Evolutionary conservation across 92 coral and sea anemone genomes (phyloP).

Genomic region (Micromussa lordhowensis): DNA sequence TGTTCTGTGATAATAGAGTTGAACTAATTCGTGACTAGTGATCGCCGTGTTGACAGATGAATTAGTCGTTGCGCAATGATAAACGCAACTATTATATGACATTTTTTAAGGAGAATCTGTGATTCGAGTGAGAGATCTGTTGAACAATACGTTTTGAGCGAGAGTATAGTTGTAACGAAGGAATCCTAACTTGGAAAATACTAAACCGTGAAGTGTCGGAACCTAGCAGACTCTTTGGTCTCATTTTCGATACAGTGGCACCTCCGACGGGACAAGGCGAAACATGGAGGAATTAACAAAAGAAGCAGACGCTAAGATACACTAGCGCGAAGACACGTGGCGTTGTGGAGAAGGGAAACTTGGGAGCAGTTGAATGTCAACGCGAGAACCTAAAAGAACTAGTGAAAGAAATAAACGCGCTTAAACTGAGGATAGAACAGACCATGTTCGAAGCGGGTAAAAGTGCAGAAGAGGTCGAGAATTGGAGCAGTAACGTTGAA

Average conservation of each 20-base stretch:
- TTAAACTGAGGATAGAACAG: conserved; percentile 1
- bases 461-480: not conserved
- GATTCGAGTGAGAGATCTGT: conserved; percentile 4
- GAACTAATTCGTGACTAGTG: conserved; percentile 9
- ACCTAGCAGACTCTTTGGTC: conserved; percentile 8
- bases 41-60: conserved; percentile 10
- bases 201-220: not conserved
- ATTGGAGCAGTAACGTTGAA: not conserved
- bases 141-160: too few relatives aligned
- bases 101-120: conserved; percentile 2
- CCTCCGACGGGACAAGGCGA: too few relatives aligned
- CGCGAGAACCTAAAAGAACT: too few relatives aligned
- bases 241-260: not conserved
- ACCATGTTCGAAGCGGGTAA: conserved; percentile 11
- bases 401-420: not conserved
- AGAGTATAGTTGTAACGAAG: too few relatives aligned
- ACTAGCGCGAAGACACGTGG: too few relatives aligned
- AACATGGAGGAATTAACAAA: too few relatives aligned
- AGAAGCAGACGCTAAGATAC: too few relatives aligned
- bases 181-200: too few relatives aligned
- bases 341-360: too few relatives aligned
- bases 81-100: not conserved
- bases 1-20: too few relatives aligned
- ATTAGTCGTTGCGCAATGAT: not conserved
- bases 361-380: too few relatives aligned